These are phyloP conservation scores for Acrocera orbiculus DNA, from an alignment of 2,888 invertebrate genomes.

Conservation along the genomic window DNA sequence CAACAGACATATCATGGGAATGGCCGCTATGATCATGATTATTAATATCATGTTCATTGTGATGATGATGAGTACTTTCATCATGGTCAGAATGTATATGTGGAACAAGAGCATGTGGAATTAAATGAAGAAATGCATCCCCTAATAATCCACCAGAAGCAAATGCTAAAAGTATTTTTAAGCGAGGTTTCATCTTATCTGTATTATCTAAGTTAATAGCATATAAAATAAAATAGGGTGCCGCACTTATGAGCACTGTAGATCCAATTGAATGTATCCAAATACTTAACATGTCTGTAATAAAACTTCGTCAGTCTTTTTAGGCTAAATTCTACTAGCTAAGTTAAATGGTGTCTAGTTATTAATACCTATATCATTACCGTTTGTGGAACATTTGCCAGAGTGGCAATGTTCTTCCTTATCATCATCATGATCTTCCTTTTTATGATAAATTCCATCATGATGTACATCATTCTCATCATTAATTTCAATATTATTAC, in stretches of 20 bases:
- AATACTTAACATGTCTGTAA: conserved; percentile 26
- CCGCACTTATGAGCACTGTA: conserved; percentile 84
- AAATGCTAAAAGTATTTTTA: conserved; percentile 82
- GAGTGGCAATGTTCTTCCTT: too few relatives aligned
- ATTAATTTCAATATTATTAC: too few relatives aligned
- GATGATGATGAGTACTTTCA: conserved; percentile 11
- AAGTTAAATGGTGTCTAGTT: too few relatives aligned
- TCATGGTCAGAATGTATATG: conserved; percentile 28
- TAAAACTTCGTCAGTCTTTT: too few relatives aligned
- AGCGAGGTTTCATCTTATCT: conserved; percentile 62
- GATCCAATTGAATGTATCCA: conserved; percentile 77
- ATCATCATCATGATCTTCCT: too few relatives aligned
- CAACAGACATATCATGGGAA: conserved; percentile 70
- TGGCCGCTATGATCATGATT: conserved; percentile 31
- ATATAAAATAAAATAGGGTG: conserved; percentile 83
- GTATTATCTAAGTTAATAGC: conserved; percentile 83
- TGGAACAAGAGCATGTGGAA: conserved; percentile 79
- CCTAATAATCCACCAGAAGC: conserved; percentile 92
- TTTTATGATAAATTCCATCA: too few relatives aligned
- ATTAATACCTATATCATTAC: too few relatives aligned
- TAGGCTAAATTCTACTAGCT: too few relatives aligned
- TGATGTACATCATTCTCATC: too few relatives aligned
- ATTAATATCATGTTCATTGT: not conserved
- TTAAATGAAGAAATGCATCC: conserved; percentile 96
- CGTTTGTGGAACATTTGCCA: too few relatives aligned